Percentiles rank a stretch among this genome's conserved stretches.
Conservation (phyloP, 2,113 vertebrate species). For the Diadophis punctatus region DNA sequence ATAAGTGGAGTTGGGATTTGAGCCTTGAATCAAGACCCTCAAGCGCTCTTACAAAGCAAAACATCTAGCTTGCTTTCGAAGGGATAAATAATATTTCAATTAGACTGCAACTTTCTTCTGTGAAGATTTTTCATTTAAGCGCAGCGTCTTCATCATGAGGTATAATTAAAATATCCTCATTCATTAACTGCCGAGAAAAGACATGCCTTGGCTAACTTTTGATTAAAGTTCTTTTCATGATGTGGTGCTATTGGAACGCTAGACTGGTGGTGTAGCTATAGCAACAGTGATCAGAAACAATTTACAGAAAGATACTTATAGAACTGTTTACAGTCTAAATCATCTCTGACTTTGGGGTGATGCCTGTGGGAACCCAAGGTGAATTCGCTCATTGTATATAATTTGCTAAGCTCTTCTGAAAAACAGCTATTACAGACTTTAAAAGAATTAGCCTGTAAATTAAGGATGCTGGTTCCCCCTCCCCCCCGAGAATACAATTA, state of each 20-base stretch:
- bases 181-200: slow-evolving; percentile 53
- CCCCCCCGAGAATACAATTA: neutral
- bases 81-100: neutral
- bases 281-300: slow-evolving; percentile 62
- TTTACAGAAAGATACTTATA: slow-evolving; percentile 32
- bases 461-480: neutral
- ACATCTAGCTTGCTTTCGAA: neutral
- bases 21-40: neutral
- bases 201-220: slow-evolving; percentile 35
- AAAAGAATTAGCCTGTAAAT: neutral
- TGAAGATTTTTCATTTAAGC: neutral
- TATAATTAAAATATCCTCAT: slow-evolving; percentile 28
- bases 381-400: neutral
- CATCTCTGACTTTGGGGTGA: neutral
- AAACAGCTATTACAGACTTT: neutral
- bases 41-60: neutral
- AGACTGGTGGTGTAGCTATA: slow-evolving; percentile 67
- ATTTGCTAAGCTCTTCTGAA: neutral
- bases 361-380: neutral
- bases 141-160: slow-evolving; percentile 12
- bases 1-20: neutral
- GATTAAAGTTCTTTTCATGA: slow-evolving; percentile 60
- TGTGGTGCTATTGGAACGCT: slow-evolving; percentile 62
- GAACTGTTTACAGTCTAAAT: neutral
- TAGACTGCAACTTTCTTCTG: neutral